phyloP scores from a whole-genome alignment of 2,888 invertebrate species.

The Heliconius hortense region DNA sequence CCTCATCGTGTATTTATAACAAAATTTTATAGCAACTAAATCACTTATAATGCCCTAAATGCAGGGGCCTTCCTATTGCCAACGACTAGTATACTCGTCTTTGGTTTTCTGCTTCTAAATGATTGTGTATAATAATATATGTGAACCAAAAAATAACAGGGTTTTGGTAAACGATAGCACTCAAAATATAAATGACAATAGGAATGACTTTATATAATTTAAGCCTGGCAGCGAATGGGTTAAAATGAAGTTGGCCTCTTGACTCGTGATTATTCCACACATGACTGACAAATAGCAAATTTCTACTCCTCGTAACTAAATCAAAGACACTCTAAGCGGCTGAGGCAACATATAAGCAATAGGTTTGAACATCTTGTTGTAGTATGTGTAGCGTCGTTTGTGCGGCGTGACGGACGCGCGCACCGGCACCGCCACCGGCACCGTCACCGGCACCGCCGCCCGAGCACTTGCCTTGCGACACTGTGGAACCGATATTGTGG shows the following conservation, averaged over 20 bases:
- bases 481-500: conserved; percentile 42
- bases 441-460: conserved; percentile 53
- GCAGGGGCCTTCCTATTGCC: too few species aligned
- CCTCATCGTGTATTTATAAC: too few species aligned
- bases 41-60: too few species aligned
- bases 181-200: too few species aligned
- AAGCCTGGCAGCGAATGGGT: too few species aligned
- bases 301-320: conserved; percentile 46
- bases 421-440: conserved; percentile 56
- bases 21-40: too few species aligned
- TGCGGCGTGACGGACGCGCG: conserved; percentile 66
- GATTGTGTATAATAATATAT: too few species aligned
- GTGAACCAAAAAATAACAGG: too few species aligned
- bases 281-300: not conserved
- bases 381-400: conserved; percentile 77
- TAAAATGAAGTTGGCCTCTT: not conserved
- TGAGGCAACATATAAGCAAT: conserved; percentile 68
- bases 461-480: conserved; percentile 47
- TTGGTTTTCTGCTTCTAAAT: too few species aligned
- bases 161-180: too few species aligned
- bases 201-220: too few species aligned
- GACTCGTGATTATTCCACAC: not conserved
- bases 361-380: conserved; percentile 74
- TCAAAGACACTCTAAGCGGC: conserved; percentile 66
- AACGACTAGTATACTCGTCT: too few species aligned